Evolutionary conservation across 2,888 invertebrate species (phyloP).

Genomic region (Perithous albicinctus): DNA sequence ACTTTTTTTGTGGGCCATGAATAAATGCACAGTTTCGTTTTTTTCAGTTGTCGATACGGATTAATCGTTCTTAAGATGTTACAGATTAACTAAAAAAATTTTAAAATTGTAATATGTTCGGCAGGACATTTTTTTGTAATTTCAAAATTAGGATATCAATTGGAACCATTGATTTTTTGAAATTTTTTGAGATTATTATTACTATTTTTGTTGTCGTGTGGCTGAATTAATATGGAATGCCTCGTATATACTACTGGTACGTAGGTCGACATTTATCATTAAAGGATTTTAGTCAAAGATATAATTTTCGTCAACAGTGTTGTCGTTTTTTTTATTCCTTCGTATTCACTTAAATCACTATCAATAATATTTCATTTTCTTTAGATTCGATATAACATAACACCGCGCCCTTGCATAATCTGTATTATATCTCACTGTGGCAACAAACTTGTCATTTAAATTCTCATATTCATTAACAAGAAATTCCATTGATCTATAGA

Average conservation of each 20-base stretch:
- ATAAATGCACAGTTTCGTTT: too few relatives aligned
- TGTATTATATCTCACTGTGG: conserved; percentile 69
- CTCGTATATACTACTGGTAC: conserved; percentile 15
- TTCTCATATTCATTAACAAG: conserved; percentile 75
- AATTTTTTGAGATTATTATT: too few relatives aligned
- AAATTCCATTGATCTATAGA: conserved; percentile 72
- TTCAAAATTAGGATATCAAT: too few relatives aligned
- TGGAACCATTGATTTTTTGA: too few relatives aligned
- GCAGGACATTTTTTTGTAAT: too few relatives aligned
- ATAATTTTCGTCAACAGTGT: conserved; percentile 11
- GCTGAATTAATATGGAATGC: too few relatives aligned
- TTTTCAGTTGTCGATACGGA: too few relatives aligned
- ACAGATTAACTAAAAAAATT: too few relatives aligned
- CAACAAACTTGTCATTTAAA: conserved; percentile 65
- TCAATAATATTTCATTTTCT: conserved; percentile 51
- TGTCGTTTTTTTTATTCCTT: conserved; percentile 17
- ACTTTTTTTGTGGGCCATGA: too few relatives aligned
- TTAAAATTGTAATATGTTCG: too few relatives aligned
- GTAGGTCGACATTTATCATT: conserved; percentile 17
- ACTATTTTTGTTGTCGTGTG: too few relatives aligned
- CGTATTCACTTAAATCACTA: conserved; percentile 29
- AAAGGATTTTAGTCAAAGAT: conserved; percentile 16
- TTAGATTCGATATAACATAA: conserved; percentile 70
- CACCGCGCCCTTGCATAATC: conserved; percentile 72
- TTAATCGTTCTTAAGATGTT: too few relatives aligned